These are phyloP conservation scores for Papilio gigon DNA, from an alignment of 2,888 invertebrate genomes.

Conservation along the genomic window DNA sequence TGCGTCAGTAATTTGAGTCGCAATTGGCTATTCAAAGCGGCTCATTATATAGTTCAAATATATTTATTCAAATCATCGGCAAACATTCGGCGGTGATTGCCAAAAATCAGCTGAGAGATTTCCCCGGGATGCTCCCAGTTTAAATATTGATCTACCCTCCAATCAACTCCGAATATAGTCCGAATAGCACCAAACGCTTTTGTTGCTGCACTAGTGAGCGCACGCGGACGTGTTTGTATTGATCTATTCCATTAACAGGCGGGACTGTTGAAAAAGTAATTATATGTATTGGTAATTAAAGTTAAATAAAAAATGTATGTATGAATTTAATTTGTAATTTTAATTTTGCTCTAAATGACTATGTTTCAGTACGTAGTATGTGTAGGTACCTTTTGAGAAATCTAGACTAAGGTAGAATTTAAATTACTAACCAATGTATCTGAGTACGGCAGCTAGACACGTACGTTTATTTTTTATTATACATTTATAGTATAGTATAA, in stretches of 20 bases:
- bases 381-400: too few species aligned
- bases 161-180: conserved; percentile 45
- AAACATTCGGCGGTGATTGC: conserved; percentile 40
- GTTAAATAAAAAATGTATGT: too few species aligned
- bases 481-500: too few species aligned
- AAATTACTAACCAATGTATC: too few species aligned
- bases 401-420: too few species aligned
- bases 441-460: too few species aligned
- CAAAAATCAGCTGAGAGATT: conserved; percentile 37
- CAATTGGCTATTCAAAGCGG: conserved; percentile 35
- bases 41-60: conserved; percentile 40
- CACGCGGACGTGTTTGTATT: conserved; percentile 8
- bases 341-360: too few species aligned
- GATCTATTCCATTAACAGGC: conserved; percentile 1
- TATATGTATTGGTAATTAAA: neutral
- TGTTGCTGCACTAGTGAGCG: conserved; percentile 23
- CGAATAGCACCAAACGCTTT: conserved; percentile 40
- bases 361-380: too few species aligned
- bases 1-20: conserved; percentile 17
- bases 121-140: conserved; percentile 35
- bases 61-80: conserved; percentile 40
- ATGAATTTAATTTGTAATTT: too few species aligned
- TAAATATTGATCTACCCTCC: conserved; percentile 46
- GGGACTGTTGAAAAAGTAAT: neutral
- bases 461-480: too few species aligned